phyloP scores from a whole-genome alignment of 2,797 vertebrate species.

The Emys orbicularis region DNA sequence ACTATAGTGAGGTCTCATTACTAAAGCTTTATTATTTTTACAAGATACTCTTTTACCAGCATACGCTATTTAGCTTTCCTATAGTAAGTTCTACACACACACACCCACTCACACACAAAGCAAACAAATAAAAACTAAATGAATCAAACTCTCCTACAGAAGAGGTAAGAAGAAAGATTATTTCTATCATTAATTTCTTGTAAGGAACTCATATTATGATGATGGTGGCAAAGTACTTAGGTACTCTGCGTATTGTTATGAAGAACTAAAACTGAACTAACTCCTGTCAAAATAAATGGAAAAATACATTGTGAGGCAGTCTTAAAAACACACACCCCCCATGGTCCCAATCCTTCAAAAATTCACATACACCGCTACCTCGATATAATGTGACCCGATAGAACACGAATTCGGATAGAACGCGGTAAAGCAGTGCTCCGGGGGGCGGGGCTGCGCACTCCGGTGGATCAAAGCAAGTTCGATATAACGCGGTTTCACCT shows the following conservation, averaged over 20 bases:
- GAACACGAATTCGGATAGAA: too few species aligned
- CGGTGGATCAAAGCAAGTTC: too few species aligned
- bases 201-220: neutral
- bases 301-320: neutral
- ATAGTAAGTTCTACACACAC: neutral
- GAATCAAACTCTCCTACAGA: neutral
- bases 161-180: neutral
- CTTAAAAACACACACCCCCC: neutral
- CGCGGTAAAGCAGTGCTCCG: too few species aligned
- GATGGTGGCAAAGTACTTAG: neutral
- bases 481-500: too few species aligned
- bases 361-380: neutral
- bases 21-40: neutral
- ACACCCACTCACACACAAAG: slow-evolving; percentile 55
- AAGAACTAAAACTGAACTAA: neutral
- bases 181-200: neutral
- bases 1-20: neutral
- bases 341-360: neutral
- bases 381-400: too few species aligned
- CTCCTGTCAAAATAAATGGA: neutral
- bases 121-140: neutral
- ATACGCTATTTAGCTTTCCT: neutral
- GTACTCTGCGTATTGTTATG: fast-evolving
- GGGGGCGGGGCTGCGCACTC: too few species aligned
- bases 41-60: neutral